phyloP scores from a whole-genome alignment of 2,797 vertebrate genomes.

The Carapus acus region DNA sequence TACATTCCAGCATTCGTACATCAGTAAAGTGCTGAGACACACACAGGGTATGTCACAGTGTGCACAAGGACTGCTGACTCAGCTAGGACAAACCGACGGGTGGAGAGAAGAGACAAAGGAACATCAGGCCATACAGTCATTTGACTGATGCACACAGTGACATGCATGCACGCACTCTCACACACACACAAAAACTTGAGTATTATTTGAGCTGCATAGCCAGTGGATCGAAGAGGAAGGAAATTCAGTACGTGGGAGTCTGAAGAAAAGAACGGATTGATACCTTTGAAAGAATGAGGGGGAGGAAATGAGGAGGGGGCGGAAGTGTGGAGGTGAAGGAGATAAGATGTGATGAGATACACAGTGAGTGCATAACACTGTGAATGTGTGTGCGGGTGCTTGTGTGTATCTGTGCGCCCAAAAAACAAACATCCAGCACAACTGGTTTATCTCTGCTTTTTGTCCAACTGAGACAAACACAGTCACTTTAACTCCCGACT shows the following conservation, averaged over 20 bases:
- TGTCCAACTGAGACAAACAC: background rate
- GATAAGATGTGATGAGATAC: constrained; percentile 10
- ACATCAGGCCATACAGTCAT: constrained; percentile 9
- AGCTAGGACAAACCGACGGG: background rate
- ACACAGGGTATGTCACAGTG: constrained; percentile 54
- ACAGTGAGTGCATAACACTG: constrained; percentile 1
- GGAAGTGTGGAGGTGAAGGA: constrained; percentile 24
- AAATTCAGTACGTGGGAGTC: constrained; percentile 35
- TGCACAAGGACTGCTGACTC: constrained; percentile 8
- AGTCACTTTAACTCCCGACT: constrained; percentile 10
- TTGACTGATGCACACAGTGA: background rate
- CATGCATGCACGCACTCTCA: no score
- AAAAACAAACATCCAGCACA: no score
- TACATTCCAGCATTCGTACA: constrained; percentile 46
- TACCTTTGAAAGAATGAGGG: constrained; percentile 26
- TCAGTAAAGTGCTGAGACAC: constrained; percentile 38
- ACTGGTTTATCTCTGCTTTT: background rate
- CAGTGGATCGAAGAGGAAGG: constrained; percentile 6
- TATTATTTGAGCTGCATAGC: no score
- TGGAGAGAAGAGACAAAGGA: constrained; percentile 14
- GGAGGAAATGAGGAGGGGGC: constrained; percentile 35
- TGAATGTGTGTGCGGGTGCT: constrained; percentile 12
- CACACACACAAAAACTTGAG: no score
- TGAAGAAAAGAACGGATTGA: constrained; percentile 30
- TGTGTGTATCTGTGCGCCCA: no score